Evolutionary conservation across 2,797 vertebrate species (phyloP), one percentile per base, ranked within the genome.

Genomic region (Rachycentron canadum): DNA sequence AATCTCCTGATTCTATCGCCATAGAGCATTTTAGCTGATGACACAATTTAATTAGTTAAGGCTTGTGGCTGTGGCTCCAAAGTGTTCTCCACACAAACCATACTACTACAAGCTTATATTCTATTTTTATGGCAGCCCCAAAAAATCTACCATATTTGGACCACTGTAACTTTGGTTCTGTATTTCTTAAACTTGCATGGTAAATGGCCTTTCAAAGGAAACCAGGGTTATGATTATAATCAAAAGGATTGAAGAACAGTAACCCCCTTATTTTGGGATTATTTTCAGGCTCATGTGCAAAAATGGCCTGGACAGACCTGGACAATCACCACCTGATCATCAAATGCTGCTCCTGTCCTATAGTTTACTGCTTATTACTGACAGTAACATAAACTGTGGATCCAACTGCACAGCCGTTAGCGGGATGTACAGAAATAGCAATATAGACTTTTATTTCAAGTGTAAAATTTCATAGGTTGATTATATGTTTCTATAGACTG

Each of bases 401-500:
- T 73, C 36, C 55, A 73, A 76, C 38, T 70, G 69, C 69, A 81
- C 19, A 30, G 74, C 55, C 57, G 16, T 87, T 70, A 83, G 67
- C 66, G 40, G 80, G 49, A 67, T 64, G 60, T 32, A 82, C 86
- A 85, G 83, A 87, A 91, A 92, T 89, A 88, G 85, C 69, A 79
- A 82, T 79, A 66, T 65, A 81, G 57, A 91, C 84, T 85, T 92
- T 88, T 88, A 91, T 90, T 82, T 91, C 64, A 89, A 89, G 84
- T 91, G 86, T 87, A 87, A 92, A 76, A 90, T 90, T 84, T 87
- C 86, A 85, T 77, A 69, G 50, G 63, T 87, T 92, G 92, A 94
- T 94, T 93, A 94, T 86, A 93, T 85, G 90, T 90, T 93, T 90
- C 86, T 86, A 85, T 81, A 85, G 77, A 87, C 73, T 88, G 84